These are phyloP conservation scores for Plagiodera versicolora DNA, from an alignment of 2,888 invertebrate genomes.

Conservation along the genomic window DNA sequence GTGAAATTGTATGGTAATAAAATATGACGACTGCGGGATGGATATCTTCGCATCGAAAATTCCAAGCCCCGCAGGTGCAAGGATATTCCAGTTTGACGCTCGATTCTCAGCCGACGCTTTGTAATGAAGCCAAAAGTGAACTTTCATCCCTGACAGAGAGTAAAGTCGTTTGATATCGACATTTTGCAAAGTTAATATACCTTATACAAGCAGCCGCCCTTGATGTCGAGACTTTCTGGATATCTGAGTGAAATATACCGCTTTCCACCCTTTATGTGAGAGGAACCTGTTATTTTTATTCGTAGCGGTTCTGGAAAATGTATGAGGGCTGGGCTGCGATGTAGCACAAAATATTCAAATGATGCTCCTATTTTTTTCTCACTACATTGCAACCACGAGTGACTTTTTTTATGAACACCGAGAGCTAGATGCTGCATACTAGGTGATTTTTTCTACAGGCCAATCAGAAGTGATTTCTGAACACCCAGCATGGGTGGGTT, in stretches of 20 bases:
- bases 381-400: too few relatives aligned
- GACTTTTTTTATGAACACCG: too few relatives aligned
- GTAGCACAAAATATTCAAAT: neutral
- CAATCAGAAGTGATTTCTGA: too few relatives aligned
- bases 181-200: slow-evolving; percentile 24
- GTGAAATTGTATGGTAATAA: slow-evolving; percentile 43
- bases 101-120: slow-evolving; percentile 28
- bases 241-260: slow-evolving; percentile 11
- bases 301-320: neutral
- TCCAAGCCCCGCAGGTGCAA: slow-evolving; percentile 41
- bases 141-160: slow-evolving; percentile 24
- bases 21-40: slow-evolving; percentile 38
- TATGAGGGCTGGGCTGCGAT: slow-evolving; percentile 11
- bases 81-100: slow-evolving; percentile 36
- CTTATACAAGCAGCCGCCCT: slow-evolving; percentile 16
- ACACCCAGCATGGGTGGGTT: too few relatives aligned
- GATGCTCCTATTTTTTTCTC: neutral
- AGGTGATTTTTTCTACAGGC: too few relatives aligned
- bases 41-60: slow-evolving; percentile 41
- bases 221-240: slow-evolving; percentile 13
- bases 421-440: too few relatives aligned
- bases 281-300: neutral
- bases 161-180: slow-evolving; percentile 26
- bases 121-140: slow-evolving; percentile 38
- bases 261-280: neutral